A percentile compares a stretch with the other conserved stretches of the same genome.
phyloP scores from a whole-genome alignment of 1,140 invertebrate species.

The Papilio machaon region DNA sequence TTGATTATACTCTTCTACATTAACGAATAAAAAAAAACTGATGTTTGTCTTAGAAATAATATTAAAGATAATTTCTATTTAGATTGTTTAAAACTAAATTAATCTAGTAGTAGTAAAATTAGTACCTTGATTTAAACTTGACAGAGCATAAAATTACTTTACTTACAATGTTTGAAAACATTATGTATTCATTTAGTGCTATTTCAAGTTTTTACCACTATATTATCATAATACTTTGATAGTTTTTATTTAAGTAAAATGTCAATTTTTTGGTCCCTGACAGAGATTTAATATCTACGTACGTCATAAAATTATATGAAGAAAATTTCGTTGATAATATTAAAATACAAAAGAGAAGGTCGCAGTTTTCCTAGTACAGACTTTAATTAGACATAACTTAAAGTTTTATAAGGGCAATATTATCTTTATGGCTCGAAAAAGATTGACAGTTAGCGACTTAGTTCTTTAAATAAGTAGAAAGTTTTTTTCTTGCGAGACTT shows the following conservation, averaged over 20 bases:
- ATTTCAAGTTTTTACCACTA: background rate
- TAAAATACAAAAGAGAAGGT: conserved; percentile 14
- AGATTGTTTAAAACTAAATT: too few relatives aligned
- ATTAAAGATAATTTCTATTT: too few relatives aligned
- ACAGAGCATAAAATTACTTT: too few relatives aligned
- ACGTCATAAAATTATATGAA: conserved; percentile 23
- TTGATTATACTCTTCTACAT: background rate
- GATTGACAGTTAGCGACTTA: conserved; percentile 12
- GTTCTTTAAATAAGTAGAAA: conserved; percentile 27
- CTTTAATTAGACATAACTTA: conserved; percentile 29
- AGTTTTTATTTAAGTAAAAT: background rate
- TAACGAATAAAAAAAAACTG: background rate
- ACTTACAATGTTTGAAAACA: too few relatives aligned
- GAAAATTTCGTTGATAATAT: conserved; percentile 23
- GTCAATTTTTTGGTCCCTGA: background rate
- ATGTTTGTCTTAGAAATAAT: background rate
- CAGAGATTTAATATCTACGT: background rate
- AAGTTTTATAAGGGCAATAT: conserved; percentile 25
- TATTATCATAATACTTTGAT: background rate
- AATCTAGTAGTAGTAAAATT: too few relatives aligned
- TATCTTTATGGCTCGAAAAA: conserved; percentile 27
- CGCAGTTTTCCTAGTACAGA: conserved; percentile 11
- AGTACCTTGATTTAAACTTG: too few relatives aligned
- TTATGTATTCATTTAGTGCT: background rate
- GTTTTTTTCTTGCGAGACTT: background rate